These are phyloP conservation scores for Labroides dimidiatus DNA, from an alignment of 2,797 vertebrate genomes.

Conservation along the genomic window DNA sequence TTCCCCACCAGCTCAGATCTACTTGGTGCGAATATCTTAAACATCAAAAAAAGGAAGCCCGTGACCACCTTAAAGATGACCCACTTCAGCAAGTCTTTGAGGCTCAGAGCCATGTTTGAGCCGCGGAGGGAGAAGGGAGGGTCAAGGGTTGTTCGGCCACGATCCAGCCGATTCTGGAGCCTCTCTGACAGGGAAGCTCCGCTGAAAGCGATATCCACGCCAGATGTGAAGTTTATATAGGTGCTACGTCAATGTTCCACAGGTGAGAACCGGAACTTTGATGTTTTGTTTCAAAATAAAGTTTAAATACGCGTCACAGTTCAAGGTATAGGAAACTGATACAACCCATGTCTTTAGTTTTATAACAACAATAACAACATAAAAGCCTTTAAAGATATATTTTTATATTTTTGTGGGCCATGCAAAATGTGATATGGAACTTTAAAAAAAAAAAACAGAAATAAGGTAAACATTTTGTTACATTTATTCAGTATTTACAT, in stretches of 20 bases:
- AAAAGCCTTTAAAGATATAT: no score
- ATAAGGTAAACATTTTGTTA: no score
- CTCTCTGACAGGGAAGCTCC: background rate
- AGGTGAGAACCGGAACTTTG: background rate
- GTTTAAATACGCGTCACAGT: no score
- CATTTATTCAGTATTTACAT: no score
- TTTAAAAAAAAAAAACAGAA: no score
- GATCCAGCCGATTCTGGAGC: background rate
- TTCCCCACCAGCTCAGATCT: constrained; percentile 5
- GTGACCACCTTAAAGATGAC: constrained; percentile 32
- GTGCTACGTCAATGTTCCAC: background rate
- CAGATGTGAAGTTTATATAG: background rate
- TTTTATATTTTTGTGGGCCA: no score
- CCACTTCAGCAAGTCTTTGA: constrained; percentile 25
- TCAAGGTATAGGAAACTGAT: no score
- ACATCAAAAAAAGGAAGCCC: constrained; percentile 44
- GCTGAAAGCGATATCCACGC: background rate
- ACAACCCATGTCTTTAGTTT: no score
- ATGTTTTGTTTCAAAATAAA: constrained; percentile 21
- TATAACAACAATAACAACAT: no score
- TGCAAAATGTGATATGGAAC: no score
- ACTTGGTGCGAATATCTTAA: constrained; percentile 56
- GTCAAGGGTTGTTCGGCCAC: background rate
- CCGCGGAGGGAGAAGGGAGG: background rate
- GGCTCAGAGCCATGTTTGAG: constrained; percentile 71